A percentile compares a stretch with the other conserved stretches of the same genome.
phyloP scores from a whole-genome alignment of 2,888 invertebrate genomes.

The Seira sanloemensis region DNA sequence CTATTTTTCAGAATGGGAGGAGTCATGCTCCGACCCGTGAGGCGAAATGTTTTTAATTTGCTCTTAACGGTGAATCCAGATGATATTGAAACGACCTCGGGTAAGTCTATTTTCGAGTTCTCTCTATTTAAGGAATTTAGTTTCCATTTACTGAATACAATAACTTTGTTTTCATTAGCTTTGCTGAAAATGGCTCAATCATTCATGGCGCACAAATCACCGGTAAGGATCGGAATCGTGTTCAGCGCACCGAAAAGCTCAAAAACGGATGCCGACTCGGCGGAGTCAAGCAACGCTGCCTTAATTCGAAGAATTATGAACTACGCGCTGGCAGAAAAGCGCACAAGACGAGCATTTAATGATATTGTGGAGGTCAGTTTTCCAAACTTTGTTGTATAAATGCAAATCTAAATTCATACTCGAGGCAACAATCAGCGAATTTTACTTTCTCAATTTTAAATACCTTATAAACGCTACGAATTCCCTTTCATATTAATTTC shows the following conservation, averaged over 20 bases:
- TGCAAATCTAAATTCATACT: too few species aligned
- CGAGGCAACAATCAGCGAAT: too few species aligned
- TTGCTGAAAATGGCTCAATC: constrained; percentile 92
- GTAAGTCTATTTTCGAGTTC: constrained; percentile 26
- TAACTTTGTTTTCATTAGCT: constrained; percentile 77
- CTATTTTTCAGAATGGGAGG: constrained; percentile 97
- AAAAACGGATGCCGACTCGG: constrained; percentile 41
- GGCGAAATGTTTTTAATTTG: constrained; percentile 80
- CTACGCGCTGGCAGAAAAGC: constrained; percentile 67
- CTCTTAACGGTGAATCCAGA: constrained; percentile 70
- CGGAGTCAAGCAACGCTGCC: constrained; percentile 27
- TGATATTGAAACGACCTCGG: constrained; percentile 63
- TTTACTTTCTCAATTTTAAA: background rate
- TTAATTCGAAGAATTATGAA: constrained; percentile 69
- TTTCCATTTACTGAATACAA: background rate
- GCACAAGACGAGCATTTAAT: constrained; percentile 66
- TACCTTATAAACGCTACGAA: too few species aligned
- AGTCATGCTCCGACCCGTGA: constrained; percentile 94
- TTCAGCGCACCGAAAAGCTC: constrained; percentile 77
- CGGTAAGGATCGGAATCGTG: constrained; percentile 91
- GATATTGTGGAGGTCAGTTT: constrained; percentile 66
- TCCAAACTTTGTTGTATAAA: too few species aligned
- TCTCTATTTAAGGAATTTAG: background rate
- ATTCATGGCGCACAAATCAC: constrained; percentile 92
- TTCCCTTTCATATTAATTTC: too few species aligned